These are phyloP conservation scores for Microcebus ravelobensis DNA, from an alignment of 2,113 vertebrate species.

Conservation along the genomic window DNA sequence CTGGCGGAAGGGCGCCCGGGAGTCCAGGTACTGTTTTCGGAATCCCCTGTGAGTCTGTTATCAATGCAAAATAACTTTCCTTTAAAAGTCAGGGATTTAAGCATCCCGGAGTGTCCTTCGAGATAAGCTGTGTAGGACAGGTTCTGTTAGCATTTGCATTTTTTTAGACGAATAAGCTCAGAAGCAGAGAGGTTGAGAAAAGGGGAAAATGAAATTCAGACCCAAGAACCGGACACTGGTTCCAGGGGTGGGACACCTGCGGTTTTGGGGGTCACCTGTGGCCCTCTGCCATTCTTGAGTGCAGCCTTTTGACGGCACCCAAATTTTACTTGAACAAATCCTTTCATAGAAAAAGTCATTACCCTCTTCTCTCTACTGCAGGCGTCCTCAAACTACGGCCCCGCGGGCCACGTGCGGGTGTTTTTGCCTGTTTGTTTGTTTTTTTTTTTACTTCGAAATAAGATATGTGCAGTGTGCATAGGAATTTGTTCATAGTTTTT, in stretches of 20 bases:
- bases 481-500: too few relatives aligned
- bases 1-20: accelerated
- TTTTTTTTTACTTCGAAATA: too few relatives aligned
- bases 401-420: too few relatives aligned
- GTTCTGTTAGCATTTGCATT: background rate
- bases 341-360: background rate
- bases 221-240: background rate
- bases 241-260: too few relatives aligned
- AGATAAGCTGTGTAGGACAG: background rate
- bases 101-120: background rate
- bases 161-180: background rate
- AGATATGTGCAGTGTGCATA: too few relatives aligned
- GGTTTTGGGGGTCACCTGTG: too few relatives aligned
- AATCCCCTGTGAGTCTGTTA: accelerated
- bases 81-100: background rate
- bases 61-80: background rate
- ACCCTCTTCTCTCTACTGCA: background rate
- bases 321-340: too few relatives aligned
- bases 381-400: too few relatives aligned
- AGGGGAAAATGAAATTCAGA: background rate
- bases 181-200: background rate
- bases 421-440: too few relatives aligned
- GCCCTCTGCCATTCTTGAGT: too few relatives aligned
- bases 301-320: too few relatives aligned
- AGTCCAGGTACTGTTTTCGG: background rate